Conservation (phyloP, 2,113 vertebrate genomes). For the Pungitius pungitius region DNA sequence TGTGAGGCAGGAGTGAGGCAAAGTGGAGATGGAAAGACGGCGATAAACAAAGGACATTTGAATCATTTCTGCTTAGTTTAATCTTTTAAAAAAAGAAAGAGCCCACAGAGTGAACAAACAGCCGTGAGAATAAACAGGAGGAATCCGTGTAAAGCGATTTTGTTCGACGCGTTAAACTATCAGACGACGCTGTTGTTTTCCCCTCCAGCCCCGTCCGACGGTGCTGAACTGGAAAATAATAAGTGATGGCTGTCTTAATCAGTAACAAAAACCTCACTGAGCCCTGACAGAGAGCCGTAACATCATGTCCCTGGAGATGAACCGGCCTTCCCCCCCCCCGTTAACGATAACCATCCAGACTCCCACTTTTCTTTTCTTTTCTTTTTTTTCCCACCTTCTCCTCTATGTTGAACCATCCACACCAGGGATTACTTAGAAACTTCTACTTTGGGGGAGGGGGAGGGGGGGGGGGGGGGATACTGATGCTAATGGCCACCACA, state of each 20-base stretch:
- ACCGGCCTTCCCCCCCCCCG: constrained; percentile 22
- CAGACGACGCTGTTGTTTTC: constrained; percentile 43
- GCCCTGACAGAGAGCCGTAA: constrained; percentile 46
- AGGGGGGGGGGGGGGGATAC: no score
- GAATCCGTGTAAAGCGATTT: constrained; percentile 38
- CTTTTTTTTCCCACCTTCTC: constrained; percentile 32
- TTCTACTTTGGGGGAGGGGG: constrained; percentile 42
- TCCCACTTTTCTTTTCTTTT: constrained; percentile 8
- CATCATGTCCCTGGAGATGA: constrained; percentile 56
- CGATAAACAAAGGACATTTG: constrained; percentile 49
- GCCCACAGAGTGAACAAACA: constrained; percentile 20
- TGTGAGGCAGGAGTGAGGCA: constrained; percentile 33
- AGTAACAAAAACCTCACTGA: constrained; percentile 70
- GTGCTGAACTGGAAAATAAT: constrained; percentile 71
- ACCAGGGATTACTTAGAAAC: constrained; percentile 50
- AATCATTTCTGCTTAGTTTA: constrained; percentile 33
- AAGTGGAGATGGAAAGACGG: constrained; percentile 46
- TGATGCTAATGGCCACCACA: constrained; percentile 57
- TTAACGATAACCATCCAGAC: constrained; percentile 39
- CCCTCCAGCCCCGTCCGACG: constrained; percentile 44
- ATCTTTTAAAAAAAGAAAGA: constrained; percentile 18
- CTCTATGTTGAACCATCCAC: constrained; percentile 25
- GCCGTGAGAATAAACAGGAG: constrained; percentile 28
- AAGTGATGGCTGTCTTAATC: constrained; percentile 76
- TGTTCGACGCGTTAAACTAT: constrained; percentile 54